A percentile compares a stretch with the other conserved stretches of the same genome.
phyloP scores from a whole-genome alignment of 2,888 invertebrate species.

The Limnephilus lunatus region DNA sequence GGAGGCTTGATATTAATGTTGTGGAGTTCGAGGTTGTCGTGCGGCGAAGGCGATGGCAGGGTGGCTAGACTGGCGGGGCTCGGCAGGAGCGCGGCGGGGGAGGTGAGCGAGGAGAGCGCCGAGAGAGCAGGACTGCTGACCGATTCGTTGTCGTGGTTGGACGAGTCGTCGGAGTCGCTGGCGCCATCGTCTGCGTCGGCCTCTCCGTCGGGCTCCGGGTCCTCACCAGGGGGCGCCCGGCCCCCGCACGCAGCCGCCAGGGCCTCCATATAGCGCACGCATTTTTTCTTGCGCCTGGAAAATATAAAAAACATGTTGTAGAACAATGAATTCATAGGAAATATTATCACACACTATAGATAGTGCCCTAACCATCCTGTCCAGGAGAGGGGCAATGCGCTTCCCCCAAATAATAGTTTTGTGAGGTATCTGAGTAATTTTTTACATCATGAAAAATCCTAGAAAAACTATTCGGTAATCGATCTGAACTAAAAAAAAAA shows the following conservation, averaged over 20 bases:
- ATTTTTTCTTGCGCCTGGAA: constrained; percentile 97
- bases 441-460: too few species aligned
- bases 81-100: constrained; percentile 86
- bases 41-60: constrained; percentile 52
- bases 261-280: constrained; percentile 96
- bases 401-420: too few species aligned
- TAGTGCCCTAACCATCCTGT: too few species aligned
- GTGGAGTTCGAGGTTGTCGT: constrained; percentile 64
- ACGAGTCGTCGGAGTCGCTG: constrained; percentile 74
- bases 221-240: constrained; percentile 83
- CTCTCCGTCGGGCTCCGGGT: constrained; percentile 83
- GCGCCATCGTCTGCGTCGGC: constrained; percentile 78
- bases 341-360: not conserved
- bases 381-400: too few species aligned
- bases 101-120: constrained; percentile 81
- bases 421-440: too few species aligned
- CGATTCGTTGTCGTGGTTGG: constrained; percentile 68
- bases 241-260: constrained; percentile 81
- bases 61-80: constrained; percentile 75
- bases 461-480: too few species aligned
- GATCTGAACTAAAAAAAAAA: too few species aligned
- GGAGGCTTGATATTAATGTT: constrained; percentile 69
- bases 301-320: constrained; percentile 24
- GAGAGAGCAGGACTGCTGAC: constrained; percentile 75
- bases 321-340: not conserved